phyloP scores from a whole-genome alignment of 2,797 vertebrate species.

The Muraenolepis orangiensis region DNA sequence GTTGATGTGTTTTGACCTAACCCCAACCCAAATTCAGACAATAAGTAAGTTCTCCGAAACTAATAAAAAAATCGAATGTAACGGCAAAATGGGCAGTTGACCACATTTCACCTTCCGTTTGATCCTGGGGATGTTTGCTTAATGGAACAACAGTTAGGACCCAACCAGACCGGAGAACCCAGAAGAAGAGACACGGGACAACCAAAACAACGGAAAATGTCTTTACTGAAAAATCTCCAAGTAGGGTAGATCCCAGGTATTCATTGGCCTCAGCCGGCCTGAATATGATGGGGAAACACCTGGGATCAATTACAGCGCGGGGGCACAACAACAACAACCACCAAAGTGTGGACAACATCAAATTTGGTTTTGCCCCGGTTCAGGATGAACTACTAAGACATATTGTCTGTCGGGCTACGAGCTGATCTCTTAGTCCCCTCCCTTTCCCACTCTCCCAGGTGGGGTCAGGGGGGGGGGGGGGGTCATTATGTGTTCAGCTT shows the following conservation, averaged over 20 bases:
- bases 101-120: neutral
- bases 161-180: too few relatives aligned
- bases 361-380: conserved; percentile 9
- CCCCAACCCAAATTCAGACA: conserved; percentile 6
- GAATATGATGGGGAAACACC: too few relatives aligned
- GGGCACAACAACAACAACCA: neutral
- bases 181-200: too few relatives aligned
- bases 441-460: conserved; percentile 17
- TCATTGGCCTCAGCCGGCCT: too few relatives aligned
- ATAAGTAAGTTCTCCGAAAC: neutral
- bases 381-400: neutral
- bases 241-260: too few relatives aligned
- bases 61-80: neutral
- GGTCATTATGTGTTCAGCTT: conserved; percentile 43
- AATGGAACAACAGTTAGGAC: neutral
- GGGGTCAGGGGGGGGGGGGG: conserved; percentile 31
- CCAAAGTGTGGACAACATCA: neutral
- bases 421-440: conserved; percentile 17
- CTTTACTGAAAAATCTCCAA: too few relatives aligned
- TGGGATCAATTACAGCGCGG: too few relatives aligned
- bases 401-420: conserved; percentile 14
- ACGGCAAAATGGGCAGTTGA: neutral
- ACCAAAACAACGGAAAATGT: too few relatives aligned
- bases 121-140: neutral
- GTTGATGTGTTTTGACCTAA: conserved; percentile 9